Conservation (phyloP, 2,888 invertebrate species). For the Isotomurus palustris region DNA sequence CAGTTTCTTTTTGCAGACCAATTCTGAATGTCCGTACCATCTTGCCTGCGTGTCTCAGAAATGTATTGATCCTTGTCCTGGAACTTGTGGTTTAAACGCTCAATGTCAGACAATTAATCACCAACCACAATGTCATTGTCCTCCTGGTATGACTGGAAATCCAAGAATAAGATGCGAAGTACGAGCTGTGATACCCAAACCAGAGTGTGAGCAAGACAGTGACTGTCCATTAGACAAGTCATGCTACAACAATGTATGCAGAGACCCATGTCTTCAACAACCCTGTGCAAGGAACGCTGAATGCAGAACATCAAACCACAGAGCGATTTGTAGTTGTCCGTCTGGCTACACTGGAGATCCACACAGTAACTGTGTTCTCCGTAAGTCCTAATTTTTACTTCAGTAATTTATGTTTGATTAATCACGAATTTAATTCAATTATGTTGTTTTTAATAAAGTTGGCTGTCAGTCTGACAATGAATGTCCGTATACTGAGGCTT, state of each 20-base stretch:
- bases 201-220: conserved; percentile 69
- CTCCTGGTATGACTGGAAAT: conserved; percentile 69
- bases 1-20: conserved; percentile 51
- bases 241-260: conserved; percentile 71
- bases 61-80: conserved; percentile 56
- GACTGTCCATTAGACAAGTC: conserved; percentile 79
- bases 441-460: conserved; percentile 54
- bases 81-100: conserved; percentile 63
- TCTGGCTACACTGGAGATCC: conserved; percentile 65
- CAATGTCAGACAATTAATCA: conserved; percentile 74
- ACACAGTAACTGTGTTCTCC: conserved; percentile 12
- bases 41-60: conserved; percentile 78
- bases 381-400: conserved; percentile 3
- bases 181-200: conserved; percentile 57
- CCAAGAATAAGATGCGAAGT: conserved; percentile 68
- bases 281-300: conserved; percentile 65
- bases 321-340: conserved; percentile 77
- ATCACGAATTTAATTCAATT: too few species aligned
- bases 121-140: conserved; percentile 77
- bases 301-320: conserved; percentile 71
- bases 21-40: conserved; percentile 79
- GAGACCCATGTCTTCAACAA: conserved; percentile 64
- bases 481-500: conserved; percentile 74
- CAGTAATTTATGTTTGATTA: conserved; percentile 9
- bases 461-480: conserved; percentile 81